These are phyloP conservation scores for Sciurus vulgaris DNA, from an alignment of 2,797 vertebrate genomes.

Conservation along the genomic window DNA sequence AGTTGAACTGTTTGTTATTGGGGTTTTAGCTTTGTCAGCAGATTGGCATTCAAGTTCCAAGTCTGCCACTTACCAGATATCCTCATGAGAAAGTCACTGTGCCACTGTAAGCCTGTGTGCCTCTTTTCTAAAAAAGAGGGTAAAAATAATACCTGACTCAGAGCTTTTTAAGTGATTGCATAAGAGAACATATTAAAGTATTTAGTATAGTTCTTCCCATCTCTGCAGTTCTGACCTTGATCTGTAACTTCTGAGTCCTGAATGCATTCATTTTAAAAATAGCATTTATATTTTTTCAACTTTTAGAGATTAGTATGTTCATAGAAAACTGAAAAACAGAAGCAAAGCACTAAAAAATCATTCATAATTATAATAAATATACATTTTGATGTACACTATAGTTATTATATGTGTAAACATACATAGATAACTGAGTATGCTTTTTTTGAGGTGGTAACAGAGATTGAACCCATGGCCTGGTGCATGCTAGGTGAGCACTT, in stretches of 20 bases:
- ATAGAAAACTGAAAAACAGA: background rate
- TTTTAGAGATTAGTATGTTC: background rate
- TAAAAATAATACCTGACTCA: background rate
- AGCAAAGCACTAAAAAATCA: slow-evolving; percentile 3
- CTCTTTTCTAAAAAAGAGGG: background rate
- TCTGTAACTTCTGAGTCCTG: background rate
- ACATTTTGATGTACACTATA: background rate
- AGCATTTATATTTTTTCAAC: background rate
- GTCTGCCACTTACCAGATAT: background rate
- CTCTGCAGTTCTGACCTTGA: background rate
- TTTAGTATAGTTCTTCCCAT: background rate
- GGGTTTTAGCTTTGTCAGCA: background rate
- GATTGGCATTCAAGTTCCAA: background rate
- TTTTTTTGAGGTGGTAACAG: too few species aligned
- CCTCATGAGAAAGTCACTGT: background rate
- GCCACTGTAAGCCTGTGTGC: background rate
- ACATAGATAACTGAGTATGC: background rate
- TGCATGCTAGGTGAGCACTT: too few species aligned
- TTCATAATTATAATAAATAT: background rate
- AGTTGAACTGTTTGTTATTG: background rate
- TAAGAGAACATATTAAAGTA: background rate
- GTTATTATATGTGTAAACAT: background rate
- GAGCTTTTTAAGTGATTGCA: background rate
- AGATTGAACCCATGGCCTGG: too few species aligned
- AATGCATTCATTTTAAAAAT: slow-evolving; percentile 48